Base-by-base conservation (phyloP, 2,888 invertebrate species). In the Leptogaster cylindrica region DNA sequence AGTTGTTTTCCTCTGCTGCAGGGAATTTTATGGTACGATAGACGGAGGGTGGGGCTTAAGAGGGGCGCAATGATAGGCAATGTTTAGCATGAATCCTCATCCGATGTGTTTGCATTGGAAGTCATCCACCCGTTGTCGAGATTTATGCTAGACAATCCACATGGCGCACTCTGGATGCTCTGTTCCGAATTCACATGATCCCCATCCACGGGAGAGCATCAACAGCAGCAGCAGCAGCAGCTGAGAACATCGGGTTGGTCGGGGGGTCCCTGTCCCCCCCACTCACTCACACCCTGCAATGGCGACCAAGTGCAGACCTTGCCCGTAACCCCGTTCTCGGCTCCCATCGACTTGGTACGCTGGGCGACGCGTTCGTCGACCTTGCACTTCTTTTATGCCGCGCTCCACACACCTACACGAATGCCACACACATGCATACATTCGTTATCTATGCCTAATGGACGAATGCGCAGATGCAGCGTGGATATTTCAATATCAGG, bases 331-430 rank as follows among this genome's bases (percentile, higher is more conserved):
- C 39, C 10, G 25, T 41, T 52, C 27, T 10, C 20, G 14, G 20
- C 18, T 27, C 33, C 16, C 52, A 39, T 7, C 33, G 25, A 27
- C 31, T 36, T n/a, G 31, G 44, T 52, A 41, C 51, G 31, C 52
- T 41, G 70, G 69, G 66, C 68, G 44, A 70, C 72, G 75, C 77
- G 79, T 78, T 79, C 79, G 78, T 78, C 78, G 79, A 79, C 79
- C 79, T 79, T 79, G 78, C 77, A 78, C 77, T 77, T 77, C 78
- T 77, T 78, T 78, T 76, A 73, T 71, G 70, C 71, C 71, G 71
- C 70, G 51, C 12, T 55, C 55, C 36, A 55, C 39, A 55, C 39
- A 55, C 36, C 33, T 52, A 52, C 39, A 36, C 23, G 39, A 23
- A n/a, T 55, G 31, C 2, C 18, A 16, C 12, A 23, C 23, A 36